phyloP scores from a whole-genome alignment of 37 sponge, comb jelly and placozoan genomes.

The Mnemiopsis leidyi region DNA sequence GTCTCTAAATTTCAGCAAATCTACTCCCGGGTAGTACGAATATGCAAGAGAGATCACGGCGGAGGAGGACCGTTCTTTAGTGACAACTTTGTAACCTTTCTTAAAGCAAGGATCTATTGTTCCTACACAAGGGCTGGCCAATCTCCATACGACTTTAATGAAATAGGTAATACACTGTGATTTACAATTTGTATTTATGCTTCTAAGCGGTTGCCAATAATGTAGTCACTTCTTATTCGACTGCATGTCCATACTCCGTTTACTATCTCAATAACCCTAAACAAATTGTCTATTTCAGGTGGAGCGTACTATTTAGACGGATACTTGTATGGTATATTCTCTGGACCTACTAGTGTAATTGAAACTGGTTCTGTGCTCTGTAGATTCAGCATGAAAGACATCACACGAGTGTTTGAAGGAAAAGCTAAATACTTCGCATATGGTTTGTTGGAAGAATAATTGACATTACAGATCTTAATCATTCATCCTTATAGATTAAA shows the following conservation, averaged over 20 bases:
- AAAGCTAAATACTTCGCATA: slow-evolving; percentile 23
- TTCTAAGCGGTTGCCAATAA: no score
- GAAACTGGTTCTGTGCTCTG: slow-evolving; percentile 53
- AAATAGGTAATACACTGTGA: no score
- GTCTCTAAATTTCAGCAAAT: slow-evolving; percentile 53
- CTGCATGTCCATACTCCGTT: no score
- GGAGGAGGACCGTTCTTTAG: background rate
- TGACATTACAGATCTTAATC: no score
- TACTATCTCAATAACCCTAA: no score
- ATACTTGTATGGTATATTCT: slow-evolving; percentile 20
- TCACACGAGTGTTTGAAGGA: slow-evolving; percentile 41
- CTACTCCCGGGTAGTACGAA: slow-evolving; percentile 21
- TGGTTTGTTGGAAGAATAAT: background rate
- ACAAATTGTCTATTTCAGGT: background rate
- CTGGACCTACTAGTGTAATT: slow-evolving; percentile 44
- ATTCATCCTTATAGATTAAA: no score
- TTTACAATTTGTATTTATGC: no score
- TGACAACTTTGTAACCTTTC: background rate
- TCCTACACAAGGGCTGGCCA: slow-evolving; percentile 51
- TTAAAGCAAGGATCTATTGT: slow-evolving; percentile 50
- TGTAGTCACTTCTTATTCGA: no score
- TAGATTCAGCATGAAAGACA: slow-evolving; percentile 1
- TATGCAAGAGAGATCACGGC: slow-evolving; percentile 32
- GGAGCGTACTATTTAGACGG: slow-evolving; percentile 45
- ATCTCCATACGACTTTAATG: slow-evolving; percentile 54